Percentiles rank a stretch among this genome's conserved stretches.
Evolutionary conservation across 2,888 invertebrate genomes (phyloP).

Genomic region (Brassicogethes aeneus): DNA sequence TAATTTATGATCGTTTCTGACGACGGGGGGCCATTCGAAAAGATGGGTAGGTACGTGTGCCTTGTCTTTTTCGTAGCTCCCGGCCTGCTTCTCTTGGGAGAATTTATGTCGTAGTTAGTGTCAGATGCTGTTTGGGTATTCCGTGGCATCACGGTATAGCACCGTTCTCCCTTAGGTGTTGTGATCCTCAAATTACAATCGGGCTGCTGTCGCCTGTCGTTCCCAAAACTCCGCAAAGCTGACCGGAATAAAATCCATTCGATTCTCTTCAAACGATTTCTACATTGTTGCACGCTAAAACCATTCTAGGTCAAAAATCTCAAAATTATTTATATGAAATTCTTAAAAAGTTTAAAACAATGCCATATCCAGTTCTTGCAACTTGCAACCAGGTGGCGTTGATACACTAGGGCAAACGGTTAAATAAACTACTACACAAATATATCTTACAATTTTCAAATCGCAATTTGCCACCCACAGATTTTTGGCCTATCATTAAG

Average conservation of each 20-base stretch:
- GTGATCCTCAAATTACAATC: slow-evolving; percentile 42
- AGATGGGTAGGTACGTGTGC: background rate
- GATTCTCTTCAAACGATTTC: background rate
- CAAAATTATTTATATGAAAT: too few relatives aligned
- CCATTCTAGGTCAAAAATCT: too few relatives aligned
- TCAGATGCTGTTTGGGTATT: slow-evolving; percentile 39
- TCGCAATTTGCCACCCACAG: too few relatives aligned
- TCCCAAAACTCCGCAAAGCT: slow-evolving; percentile 30
- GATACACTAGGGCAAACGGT: too few relatives aligned
- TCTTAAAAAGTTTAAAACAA: too few relatives aligned
- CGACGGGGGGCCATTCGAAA: slow-evolving; percentile 5
- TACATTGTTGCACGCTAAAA: background rate
- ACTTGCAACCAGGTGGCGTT: too few relatives aligned
- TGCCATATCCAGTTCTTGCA: too few relatives aligned
- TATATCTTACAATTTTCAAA: too few relatives aligned
- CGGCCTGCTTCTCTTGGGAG: slow-evolving; percentile 30
- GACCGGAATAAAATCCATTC: slow-evolving; percentile 34
- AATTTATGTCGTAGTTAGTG: slow-evolving; percentile 42
- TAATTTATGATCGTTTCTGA: background rate
- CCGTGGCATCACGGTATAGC: slow-evolving; percentile 15
- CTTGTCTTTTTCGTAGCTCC: background rate
- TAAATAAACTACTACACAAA: too few relatives aligned
- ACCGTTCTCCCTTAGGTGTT: slow-evolving; percentile 36
- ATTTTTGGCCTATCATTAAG: too few relatives aligned
- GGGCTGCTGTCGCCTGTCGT: slow-evolving; percentile 31